phyloP scores from a whole-genome alignment of 2,888 invertebrate species.

The Podabrus alpinus region DNA sequence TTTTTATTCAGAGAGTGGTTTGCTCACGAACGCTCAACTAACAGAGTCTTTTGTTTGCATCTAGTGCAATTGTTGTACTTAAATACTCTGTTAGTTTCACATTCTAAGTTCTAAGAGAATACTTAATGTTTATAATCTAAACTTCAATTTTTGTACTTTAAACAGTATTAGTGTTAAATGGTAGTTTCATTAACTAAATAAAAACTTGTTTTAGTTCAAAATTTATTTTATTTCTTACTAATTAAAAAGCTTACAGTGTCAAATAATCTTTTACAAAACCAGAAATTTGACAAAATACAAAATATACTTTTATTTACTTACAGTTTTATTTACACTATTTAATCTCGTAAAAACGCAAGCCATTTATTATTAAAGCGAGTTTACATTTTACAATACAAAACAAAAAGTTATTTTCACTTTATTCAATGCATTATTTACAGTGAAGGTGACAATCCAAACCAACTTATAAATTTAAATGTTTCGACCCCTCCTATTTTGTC shows the following conservation, averaged over 20 bases:
- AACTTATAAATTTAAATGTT: not conserved
- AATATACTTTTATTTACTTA: not conserved
- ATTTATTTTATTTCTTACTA: slow-evolving; percentile 9
- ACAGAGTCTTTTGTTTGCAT: slow-evolving; percentile 42
- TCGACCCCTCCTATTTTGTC: not conserved
- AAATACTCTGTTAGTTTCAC: slow-evolving; percentile 50
- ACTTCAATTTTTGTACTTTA: slow-evolving; percentile 54
- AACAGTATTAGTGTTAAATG: slow-evolving; percentile 53
- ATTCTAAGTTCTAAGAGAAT: slow-evolving; percentile 41
- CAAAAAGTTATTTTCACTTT: not conserved
- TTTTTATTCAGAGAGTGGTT: slow-evolving; percentile 28
- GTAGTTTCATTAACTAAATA: slow-evolving; percentile 52
- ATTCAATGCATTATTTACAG: not conserved
- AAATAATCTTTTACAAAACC: not conserved
- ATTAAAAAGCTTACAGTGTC: not conserved
- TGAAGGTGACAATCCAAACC: not conserved
- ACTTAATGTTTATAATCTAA: slow-evolving; percentile 38
- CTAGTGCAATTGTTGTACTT: slow-evolving; percentile 38
- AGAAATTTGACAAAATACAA: not conserved
- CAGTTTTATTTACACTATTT: not conserved
- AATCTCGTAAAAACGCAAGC: not conserved
- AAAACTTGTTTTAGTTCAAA: slow-evolving; percentile 48
- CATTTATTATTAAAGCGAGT: not conserved
- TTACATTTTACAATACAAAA: not conserved
- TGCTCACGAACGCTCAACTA: slow-evolving; percentile 31